phyloP scores from a whole-genome alignment of 2,888 invertebrate species.

The Crioceris asparagi region DNA sequence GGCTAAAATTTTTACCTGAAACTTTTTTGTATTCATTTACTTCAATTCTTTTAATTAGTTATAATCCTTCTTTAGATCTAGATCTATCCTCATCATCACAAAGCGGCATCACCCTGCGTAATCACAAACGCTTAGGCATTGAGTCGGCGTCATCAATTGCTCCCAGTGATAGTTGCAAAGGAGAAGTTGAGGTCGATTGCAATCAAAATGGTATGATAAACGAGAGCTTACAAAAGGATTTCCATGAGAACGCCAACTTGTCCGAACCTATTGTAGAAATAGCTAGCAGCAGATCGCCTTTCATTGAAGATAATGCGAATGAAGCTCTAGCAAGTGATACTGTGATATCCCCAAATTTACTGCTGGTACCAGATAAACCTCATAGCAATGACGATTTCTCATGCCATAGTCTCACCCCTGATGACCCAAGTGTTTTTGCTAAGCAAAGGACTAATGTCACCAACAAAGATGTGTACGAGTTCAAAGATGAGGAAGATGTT shows the following conservation, averaged over 20 bases:
- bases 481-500: conserved; percentile 16
- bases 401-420: too few species aligned
- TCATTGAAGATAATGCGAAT: conserved; percentile 4
- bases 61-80: too few species aligned
- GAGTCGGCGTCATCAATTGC: conserved; percentile 5
- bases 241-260: too few species aligned
- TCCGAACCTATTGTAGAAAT: too few species aligned
- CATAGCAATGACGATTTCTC: too few species aligned
- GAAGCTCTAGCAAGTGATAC: conserved; percentile 9
- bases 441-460: conserved; percentile 12
- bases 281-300: not conserved
- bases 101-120: conserved; percentile 51
- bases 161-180: conserved; percentile 6
- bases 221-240: conserved; percentile 9
- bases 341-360: too few species aligned
- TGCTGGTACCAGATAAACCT: too few species aligned
- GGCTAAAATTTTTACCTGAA: too few species aligned
- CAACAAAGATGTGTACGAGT: conserved; percentile 38
- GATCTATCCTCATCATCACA: too few species aligned
- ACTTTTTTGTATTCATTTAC: too few species aligned
- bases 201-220: conserved; percentile 24
- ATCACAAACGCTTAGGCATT: conserved; percentile 46
- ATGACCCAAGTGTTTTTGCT: too few species aligned
- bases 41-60: too few species aligned
- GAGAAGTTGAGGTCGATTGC: conserved; percentile 18